phyloP scores from a whole-genome alignment of 2,888 invertebrate species.

The Xanthorhoe spadicearia region DNA sequence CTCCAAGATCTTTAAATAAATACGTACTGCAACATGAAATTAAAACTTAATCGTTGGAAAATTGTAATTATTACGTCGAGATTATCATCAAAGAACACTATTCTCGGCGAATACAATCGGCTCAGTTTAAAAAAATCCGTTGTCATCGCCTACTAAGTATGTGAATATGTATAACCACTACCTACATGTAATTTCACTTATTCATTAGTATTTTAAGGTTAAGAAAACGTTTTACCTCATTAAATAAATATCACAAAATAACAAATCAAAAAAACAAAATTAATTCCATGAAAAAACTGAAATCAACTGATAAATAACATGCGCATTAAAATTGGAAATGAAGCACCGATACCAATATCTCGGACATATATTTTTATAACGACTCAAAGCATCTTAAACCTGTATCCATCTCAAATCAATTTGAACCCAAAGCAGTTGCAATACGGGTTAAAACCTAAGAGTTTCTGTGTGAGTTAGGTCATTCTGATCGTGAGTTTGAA shows the following conservation, averaged over 20 bases:
- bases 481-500: conserved; percentile 34
- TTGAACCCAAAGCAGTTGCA: background rate
- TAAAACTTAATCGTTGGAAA: conserved; percentile 13
- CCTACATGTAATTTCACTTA: too few species aligned
- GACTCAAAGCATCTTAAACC: conserved; percentile 14
- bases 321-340: conserved; percentile 76
- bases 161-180: background rate
- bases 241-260: conserved; percentile 27
- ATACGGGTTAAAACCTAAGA: conserved; percentile 14
- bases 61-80: conserved; percentile 13
- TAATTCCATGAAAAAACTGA: conserved; percentile 42
- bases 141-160: background rate
- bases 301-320: conserved; percentile 57
- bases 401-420: background rate
- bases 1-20: conserved; percentile 21
- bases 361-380: conserved; percentile 57
- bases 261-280: conserved; percentile 34
- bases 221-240: conserved; percentile 25
- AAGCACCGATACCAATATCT: conserved; percentile 77
- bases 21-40: conserved; percentile 8
- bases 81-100: conserved; percentile 9
- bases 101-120: background rate
- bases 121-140: background rate
- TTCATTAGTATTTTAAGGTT: conserved; percentile 13
- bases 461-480: background rate